A percentile compares a stretch with the other conserved stretches of the same genome.
These are phyloP conservation scores for Sphaerodactylus townsendi DNA, from an alignment of 2,113 vertebrate genomes.

Conservation along the genomic window DNA sequence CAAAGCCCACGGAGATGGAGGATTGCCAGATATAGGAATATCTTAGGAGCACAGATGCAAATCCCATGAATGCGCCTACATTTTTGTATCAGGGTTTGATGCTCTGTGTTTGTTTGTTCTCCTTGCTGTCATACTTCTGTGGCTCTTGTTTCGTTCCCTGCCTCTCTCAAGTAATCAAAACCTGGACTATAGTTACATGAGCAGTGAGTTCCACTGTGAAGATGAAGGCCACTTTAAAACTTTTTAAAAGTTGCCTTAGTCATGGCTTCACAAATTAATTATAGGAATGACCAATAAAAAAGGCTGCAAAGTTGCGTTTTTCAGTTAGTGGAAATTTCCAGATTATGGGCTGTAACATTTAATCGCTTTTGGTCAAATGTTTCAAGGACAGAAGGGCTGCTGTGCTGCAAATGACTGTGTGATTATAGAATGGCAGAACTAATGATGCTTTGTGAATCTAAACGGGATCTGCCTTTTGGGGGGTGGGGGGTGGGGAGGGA, in stretches of 20 bases:
- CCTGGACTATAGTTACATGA: not conserved
- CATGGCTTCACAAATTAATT: not conserved
- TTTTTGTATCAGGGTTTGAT: not conserved
- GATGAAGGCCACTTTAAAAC: not conserved
- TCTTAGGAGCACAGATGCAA: not conserved
- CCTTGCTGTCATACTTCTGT: not conserved
- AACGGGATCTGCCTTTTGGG: not conserved
- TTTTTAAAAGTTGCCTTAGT: not conserved
- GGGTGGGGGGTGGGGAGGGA: too few relatives aligned
- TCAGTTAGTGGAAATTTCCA: not conserved
- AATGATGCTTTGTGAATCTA: not conserved
- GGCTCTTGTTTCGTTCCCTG: not conserved
- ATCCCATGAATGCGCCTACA: not conserved
- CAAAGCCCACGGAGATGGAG: not conserved
- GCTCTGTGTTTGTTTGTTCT: not conserved
- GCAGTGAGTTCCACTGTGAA: not conserved
- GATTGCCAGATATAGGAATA: not conserved
- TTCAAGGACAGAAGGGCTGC: not conserved
- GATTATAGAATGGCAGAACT: not conserved
- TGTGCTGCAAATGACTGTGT: not conserved
- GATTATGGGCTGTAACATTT: not conserved
- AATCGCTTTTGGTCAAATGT: not conserved
- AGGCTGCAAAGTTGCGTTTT: not conserved
- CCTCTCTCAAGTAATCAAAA: not conserved
- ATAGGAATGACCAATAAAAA: too few relatives aligned